These are phyloP conservation scores for Sebastes elongatus DNA, from an alignment of 2,797 vertebrate species.

Conservation along the genomic window DNA sequence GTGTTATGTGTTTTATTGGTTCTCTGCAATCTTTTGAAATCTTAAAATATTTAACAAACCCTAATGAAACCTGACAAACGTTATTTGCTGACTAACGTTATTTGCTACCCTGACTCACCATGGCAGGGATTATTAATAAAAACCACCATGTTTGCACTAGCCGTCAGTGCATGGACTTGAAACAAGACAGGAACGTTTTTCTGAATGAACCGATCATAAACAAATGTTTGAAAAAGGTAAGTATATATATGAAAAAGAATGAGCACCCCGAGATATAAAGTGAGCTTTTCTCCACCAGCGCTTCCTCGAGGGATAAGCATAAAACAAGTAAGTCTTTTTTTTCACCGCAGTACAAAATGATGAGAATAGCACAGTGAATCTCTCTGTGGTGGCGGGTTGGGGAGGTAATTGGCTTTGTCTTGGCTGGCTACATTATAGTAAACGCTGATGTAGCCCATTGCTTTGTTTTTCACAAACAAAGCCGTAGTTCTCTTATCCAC, in stretches of 20 bases:
- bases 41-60: neutral
- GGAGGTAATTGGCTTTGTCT: conserved; percentile 65
- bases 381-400: conserved; percentile 34
- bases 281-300: conserved; percentile 16
- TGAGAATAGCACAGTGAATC: conserved; percentile 56
- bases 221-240: conserved; percentile 44
- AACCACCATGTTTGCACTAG: neutral
- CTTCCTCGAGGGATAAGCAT: conserved; percentile 48
- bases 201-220: conserved; percentile 13
- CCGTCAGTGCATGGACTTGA: neutral
- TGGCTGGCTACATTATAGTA: conserved; percentile 48
- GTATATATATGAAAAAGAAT: conserved; percentile 20
- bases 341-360: conserved; percentile 43
- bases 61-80: neutral
- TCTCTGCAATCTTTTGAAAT: neutral
- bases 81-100: neutral
- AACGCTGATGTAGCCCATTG: conserved; percentile 68
- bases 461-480: conserved; percentile 71
- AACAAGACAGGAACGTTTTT: neutral
- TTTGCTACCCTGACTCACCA: neutral
- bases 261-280: conserved; percentile 30
- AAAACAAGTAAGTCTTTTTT: conserved; percentile 29
- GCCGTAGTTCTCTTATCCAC: conserved; percentile 32
- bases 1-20: neutral
- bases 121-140: neutral